Base-by-base conservation (phyloP, 2,888 invertebrate genomes). In the Rotaria macrura region DNA sequence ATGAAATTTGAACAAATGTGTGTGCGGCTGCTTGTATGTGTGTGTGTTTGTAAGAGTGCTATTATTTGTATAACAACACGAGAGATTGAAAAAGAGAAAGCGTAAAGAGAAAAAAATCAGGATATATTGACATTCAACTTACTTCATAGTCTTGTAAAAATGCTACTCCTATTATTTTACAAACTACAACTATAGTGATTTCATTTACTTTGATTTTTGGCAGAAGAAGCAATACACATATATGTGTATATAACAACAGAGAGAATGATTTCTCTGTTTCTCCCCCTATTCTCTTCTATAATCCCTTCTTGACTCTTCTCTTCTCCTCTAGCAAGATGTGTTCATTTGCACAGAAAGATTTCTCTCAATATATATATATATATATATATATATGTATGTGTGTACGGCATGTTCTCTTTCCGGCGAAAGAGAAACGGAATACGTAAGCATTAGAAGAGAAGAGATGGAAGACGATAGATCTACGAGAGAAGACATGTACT, bases 261-360 rank as follows among this genome's bases (percentile, higher is more conserved):
- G 29, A 20, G 65, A 65, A 65, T 65, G 20, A 65, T 34, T 65
- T 65, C 65, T 65, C 65, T 54, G 54, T 54, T 23, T 54, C 54
- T 54, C 54, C 23, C 25, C 25, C 54, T 54, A n/a, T 65, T 65
- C 65, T 65, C 34, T 65, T 17, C 34, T 65, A 65, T 65, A 65
- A 65, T 65, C 65, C 65, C 65, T 65, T 65, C 65, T 65, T 65
- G 65, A 65, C 65, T 65, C 29, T 65, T 65, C 29, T 65, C 65
- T 65, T 29, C 12, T 65, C 65, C 34, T n/a, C n/a, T 65, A 65
- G 5, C 29, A 29, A 65, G 34, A 65, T 65, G 65, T 65, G 65
- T 65, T 65, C 65, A 65, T 65, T 65, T 65, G 17, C 65, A 65
- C 65, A 65, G 34, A 65, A 9, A 34, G 34, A 65, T 65, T 29